Percentiles rank a stretch among this genome's conserved stretches.
phyloP scores from a whole-genome alignment of 2,113 vertebrate species.

The Perccottus glenii region DNA sequence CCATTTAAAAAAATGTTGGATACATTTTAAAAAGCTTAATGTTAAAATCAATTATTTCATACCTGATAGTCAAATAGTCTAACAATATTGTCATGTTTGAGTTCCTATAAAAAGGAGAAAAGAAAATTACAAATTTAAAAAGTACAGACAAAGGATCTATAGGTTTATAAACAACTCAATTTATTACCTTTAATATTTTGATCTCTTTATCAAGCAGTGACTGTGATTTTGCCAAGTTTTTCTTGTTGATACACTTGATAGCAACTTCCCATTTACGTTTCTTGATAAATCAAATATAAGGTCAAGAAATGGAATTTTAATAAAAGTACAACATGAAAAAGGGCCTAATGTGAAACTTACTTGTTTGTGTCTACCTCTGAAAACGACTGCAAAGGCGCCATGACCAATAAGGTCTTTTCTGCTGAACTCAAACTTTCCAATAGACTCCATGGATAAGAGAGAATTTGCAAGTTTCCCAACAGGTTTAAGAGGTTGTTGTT shows the following conservation, averaged over 20 bases:
- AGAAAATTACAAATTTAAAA: constrained; percentile 21
- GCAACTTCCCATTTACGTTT: constrained; percentile 93
- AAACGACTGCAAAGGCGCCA: constrained; percentile 96
- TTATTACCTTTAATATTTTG: constrained; percentile 93
- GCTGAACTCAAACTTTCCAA: constrained; percentile 95
- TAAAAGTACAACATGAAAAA: not conserved
- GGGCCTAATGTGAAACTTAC: constrained; percentile 64
- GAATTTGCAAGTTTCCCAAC: constrained; percentile 18
- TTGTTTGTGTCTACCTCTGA: constrained; percentile 94
- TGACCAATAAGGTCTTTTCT: constrained; percentile 94
- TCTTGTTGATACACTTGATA: constrained; percentile 98
- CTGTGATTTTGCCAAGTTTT: constrained; percentile 93
- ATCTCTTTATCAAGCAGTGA: constrained; percentile 94
- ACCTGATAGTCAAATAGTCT: constrained; percentile 97
- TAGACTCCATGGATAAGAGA: constrained; percentile 82
- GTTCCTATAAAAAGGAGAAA: constrained; percentile 78
- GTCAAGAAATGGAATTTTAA: not conserved
- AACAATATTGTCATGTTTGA: constrained; percentile 98
- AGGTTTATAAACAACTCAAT: not conserved
- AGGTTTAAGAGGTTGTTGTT: constrained; percentile 42
- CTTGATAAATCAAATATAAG: constrained; percentile 66
- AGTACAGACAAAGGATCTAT: not conserved
- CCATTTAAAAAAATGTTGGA: too few species aligned
- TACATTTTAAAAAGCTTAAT: constrained; percentile 7
- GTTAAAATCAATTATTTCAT: constrained; percentile 8